Conservation (phyloP, 2,888 invertebrate genomes). For the Mesorhabditis spiculigera region DNA sequence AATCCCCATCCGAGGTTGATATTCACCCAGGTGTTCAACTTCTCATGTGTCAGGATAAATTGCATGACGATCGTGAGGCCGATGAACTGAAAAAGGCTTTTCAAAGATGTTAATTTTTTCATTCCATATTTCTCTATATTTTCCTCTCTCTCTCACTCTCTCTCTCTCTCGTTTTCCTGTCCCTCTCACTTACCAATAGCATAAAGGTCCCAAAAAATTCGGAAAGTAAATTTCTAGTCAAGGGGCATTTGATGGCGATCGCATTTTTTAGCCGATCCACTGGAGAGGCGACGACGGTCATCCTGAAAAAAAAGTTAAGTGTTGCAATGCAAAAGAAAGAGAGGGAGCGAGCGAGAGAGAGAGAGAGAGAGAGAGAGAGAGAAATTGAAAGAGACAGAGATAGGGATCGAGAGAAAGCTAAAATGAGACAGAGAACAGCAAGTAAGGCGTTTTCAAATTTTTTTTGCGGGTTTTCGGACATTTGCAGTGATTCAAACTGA, state of each 20-base stretch:
- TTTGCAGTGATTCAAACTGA: too few relatives aligned
- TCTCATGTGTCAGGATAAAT: constrained; percentile 43
- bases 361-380: too few relatives aligned
- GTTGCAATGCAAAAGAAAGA: too few relatives aligned
- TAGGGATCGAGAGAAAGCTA: too few relatives aligned
- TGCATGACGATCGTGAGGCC: constrained; percentile 49
- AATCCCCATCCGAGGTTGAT: constrained; percentile 48
- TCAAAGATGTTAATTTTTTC: background rate
- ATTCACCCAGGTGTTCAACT: constrained; percentile 49
- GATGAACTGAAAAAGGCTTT: constrained; percentile 34
- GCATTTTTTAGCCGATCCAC: constrained; percentile 32
- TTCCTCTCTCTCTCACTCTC: background rate
- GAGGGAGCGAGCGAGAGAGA: too few relatives aligned
- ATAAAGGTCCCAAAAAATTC: constrained; percentile 49
- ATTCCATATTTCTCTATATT: background rate
- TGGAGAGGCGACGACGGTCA: constrained; percentile 12
- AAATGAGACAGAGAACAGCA: too few relatives aligned
- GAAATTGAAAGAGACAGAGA: too few relatives aligned
- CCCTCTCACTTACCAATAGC: constrained; percentile 25
- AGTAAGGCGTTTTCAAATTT: too few relatives aligned
- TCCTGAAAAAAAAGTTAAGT: background rate
- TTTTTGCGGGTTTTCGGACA: too few relatives aligned
- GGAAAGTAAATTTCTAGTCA: constrained; percentile 42
- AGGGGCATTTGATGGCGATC: constrained; percentile 35
- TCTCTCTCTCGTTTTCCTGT: background rate